Evolutionary conservation across 2,888 invertebrate species (phyloP), one percentile per base, ranked within the genome.

Genomic region (Drosophila peninsularis): DNA sequence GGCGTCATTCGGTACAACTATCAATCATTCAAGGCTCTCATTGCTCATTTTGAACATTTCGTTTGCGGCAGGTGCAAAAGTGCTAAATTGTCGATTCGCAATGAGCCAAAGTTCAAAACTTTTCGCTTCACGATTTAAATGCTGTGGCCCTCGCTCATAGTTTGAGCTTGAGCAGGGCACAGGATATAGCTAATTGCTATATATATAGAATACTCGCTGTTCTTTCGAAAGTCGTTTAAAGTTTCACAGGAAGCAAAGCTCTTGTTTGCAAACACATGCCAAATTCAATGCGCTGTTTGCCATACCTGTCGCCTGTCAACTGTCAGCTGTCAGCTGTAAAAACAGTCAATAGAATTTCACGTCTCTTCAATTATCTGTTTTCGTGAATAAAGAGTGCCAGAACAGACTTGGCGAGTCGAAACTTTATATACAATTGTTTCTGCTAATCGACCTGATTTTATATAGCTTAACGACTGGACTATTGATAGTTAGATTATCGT

Each of bases 1-100:
- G 36, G 37, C 42, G 27, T 32, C 50, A 56, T 55, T 62, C 55
- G 45, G 45, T 19, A 24, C 49, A 69, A 65, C 84, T 65, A 86
- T 82, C 88, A 84, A 88, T 82, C 82, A 87, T 75, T 87, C 55
- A 62, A 47, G 39, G 58, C 56, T 45, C 21, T 17, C 42, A 27
- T 34, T 41, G 53, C 62, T 47, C 42, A 24, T 30, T 42, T 60
- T 62, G 45, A 56, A 37, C 57, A 56, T 47, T 62, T 56, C 41
- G 50, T 56, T 63, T 69, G 71, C 58, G 53, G 47, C 82, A 76
- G 86, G 86, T 88, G 88, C 57, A 64, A 81, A 87, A 62, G 61
- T 71, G 45, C n/a, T 1, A 47, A 47, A 32, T 32, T 88, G 82
- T 67, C 88, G 75, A 76, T 63, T 71, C 41, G 42, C 60, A 87